Conservation (phyloP, 1,140 invertebrate species). For the Procambarus clarkii region DNA sequence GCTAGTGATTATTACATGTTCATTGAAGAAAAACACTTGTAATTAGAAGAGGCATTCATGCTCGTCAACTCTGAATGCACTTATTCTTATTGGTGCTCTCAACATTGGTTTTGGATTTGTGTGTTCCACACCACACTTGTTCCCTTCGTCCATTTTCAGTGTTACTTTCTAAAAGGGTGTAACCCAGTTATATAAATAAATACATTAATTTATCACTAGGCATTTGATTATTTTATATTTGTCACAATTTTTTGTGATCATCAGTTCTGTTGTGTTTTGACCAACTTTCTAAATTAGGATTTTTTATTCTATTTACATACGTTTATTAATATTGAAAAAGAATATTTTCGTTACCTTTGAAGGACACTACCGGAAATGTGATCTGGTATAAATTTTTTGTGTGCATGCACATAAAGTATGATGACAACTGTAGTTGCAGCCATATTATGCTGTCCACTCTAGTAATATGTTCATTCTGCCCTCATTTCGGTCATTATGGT, state of each 20-base stretch:
- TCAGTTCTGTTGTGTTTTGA: not conserved
- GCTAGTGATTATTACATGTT: not conserved
- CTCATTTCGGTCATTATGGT: not conserved
- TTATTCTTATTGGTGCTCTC: not conserved
- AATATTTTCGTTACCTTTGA: not conserved
- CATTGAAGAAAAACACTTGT: not conserved
- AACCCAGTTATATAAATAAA: not conserved
- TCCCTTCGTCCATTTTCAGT: conserved; percentile 1
- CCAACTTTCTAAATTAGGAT: not conserved
- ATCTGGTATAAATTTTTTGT: not conserved
- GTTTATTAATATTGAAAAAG: not conserved
- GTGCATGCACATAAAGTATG: not conserved
- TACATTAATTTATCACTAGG: not conserved
- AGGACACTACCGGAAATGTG: not conserved
- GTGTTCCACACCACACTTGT: not conserved
- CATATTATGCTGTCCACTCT: not conserved
- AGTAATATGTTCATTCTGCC: not conserved
- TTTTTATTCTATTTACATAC: not conserved
- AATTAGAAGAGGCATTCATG: not conserved
- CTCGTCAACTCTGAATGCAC: not conserved
- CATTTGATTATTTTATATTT: not conserved
- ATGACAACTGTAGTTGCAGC: not conserved
- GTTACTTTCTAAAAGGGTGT: not conserved
- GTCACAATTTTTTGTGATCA: not conserved
- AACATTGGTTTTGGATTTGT: not conserved